These are phyloP conservation scores for Tiaroga cobitis DNA, from an alignment of 2,797 vertebrate genomes.

Conservation along the genomic window DNA sequence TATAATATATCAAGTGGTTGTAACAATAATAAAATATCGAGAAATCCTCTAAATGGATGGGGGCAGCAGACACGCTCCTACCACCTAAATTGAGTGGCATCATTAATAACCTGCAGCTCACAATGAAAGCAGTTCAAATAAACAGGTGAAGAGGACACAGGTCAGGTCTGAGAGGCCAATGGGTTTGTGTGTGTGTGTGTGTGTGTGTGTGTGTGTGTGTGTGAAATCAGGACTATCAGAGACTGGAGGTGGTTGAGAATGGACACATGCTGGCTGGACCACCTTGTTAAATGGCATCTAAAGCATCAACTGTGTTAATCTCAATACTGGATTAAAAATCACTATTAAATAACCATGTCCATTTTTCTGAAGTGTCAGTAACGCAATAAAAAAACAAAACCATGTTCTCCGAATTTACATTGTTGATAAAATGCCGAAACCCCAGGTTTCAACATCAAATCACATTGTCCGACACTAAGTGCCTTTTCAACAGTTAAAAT, in stretches of 20 bases:
- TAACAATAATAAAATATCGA: constrained; percentile 28
- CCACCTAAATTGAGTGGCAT: constrained; percentile 58
- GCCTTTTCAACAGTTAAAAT: constrained; percentile 29
- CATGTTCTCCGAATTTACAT: not conserved
- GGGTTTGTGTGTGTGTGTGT: constrained; percentile 33
- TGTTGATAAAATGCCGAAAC: constrained; percentile 1
- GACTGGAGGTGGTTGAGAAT: constrained; percentile 40
- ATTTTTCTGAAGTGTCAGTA: not conserved
- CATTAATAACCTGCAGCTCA: constrained; percentile 76
- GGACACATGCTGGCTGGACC: constrained; percentile 56
- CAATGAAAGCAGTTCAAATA: constrained; percentile 65
- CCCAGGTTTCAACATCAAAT: not conserved
- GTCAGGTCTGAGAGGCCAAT: constrained; percentile 63
- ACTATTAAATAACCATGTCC: not conserved
- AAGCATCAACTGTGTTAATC: not conserved
- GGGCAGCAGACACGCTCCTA: constrained; percentile 69
- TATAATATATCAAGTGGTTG: not conserved
- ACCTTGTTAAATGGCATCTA: constrained; percentile 39
- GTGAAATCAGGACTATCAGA: constrained; percentile 46
- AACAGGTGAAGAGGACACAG: constrained; percentile 53
- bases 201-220: constrained; percentile 12
- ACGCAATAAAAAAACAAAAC: not conserved
- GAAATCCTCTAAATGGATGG: constrained; percentile 12
- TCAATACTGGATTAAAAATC: not conserved
- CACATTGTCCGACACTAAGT: not conserved